Conservation (phyloP, 2,113 vertebrate species). For the Catharus bicknelli region DNA sequence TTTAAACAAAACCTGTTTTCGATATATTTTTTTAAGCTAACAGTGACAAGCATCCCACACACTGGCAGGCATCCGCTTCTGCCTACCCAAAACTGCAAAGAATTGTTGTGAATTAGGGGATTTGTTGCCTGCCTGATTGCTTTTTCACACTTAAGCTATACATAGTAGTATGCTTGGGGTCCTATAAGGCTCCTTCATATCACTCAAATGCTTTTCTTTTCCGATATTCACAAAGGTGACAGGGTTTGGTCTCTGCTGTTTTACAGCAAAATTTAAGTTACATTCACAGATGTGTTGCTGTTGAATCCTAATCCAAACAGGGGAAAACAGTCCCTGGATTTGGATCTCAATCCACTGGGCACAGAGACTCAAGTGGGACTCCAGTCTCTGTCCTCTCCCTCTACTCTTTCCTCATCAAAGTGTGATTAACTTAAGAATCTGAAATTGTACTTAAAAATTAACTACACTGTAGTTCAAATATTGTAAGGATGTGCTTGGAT, state of each 20-base stretch:
- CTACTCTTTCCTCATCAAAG: not conserved
- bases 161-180: not conserved
- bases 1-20: not conserved
- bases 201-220: not conserved
- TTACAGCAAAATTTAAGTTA: not conserved
- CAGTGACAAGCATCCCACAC: not conserved
- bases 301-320: not conserved
- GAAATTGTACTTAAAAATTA: not conserved
- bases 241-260: not conserved
- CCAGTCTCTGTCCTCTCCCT: not conserved
- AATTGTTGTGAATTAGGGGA: not conserved
- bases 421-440: not conserved
- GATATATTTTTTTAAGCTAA: not conserved
- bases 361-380: rapidly evolving
- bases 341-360: not conserved
- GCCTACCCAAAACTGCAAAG: not conserved
- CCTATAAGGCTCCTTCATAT: not conserved
- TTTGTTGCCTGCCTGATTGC: not conserved
- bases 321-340: not conserved
- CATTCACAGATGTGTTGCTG: not conserved
- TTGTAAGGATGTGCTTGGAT: not conserved
- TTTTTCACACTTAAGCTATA: not conserved
- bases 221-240: not conserved
- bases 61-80: not conserved
- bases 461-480: not conserved